phyloP scores from a whole-genome alignment of 2,797 vertebrate genomes.

The Apodemus agrarius region DNA sequence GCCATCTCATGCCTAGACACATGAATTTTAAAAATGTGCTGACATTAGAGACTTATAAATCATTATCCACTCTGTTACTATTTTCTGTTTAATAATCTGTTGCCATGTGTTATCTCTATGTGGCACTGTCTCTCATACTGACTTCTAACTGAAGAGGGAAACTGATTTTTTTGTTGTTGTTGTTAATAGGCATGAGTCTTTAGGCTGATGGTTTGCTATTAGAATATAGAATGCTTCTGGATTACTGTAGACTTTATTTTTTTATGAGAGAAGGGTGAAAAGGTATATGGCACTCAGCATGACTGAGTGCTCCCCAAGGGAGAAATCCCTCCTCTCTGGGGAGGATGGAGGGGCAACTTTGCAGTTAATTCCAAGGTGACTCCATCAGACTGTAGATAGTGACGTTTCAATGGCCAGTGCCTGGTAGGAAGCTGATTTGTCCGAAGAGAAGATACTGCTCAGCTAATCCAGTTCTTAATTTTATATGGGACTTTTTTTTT shows the following conservation, averaged over 20 bases:
- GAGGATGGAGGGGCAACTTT: not conserved
- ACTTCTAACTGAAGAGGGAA: not conserved
- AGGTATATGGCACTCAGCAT: not conserved
- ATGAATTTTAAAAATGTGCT: conserved; percentile 4
- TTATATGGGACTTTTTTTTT: not conserved
- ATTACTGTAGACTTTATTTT: not conserved
- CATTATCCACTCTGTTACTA: not conserved
- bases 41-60: not conserved
- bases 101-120: not conserved
- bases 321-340: not conserved
- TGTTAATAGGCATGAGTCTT: not conserved
- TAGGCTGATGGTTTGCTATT: not conserved
- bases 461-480: not conserved
- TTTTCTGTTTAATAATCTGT: not conserved
- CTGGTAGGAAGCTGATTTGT: not conserved
- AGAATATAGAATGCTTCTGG: not conserved
- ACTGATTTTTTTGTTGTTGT: not conserved
- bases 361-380: not conserved
- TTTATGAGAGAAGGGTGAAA: not conserved
- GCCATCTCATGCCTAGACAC: not conserved
- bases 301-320: not conserved
- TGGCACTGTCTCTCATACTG: not conserved
- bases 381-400: not conserved
- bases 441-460: not conserved
- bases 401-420: not conserved